phyloP scores from a whole-genome alignment of 2,797 vertebrate species.

The Podarcis siculus region DNA sequence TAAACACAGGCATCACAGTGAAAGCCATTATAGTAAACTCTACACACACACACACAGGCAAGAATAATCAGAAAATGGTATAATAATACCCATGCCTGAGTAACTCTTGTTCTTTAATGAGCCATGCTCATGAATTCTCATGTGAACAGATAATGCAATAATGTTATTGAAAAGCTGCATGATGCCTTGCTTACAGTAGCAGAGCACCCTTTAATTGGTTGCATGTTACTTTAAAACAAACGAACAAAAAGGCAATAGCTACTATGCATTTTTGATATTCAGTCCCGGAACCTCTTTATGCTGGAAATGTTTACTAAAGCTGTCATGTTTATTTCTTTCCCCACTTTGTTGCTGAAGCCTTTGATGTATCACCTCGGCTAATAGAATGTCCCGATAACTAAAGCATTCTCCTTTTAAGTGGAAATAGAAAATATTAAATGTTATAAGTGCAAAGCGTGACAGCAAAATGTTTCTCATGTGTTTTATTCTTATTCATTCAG shows the following conservation, averaged over 20 bases:
- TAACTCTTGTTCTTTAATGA: constrained; percentile 22
- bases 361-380: constrained; percentile 19
- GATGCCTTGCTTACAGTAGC: background rate
- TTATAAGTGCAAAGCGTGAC: background rate
- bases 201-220: constrained; percentile 20
- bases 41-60: background rate
- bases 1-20: background rate
- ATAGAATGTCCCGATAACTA: background rate
- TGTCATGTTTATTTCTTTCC: background rate
- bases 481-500: background rate
- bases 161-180: background rate
- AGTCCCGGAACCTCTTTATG: background rate
- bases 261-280: background rate
- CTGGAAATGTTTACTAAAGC: constrained; percentile 16
- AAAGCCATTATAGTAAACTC: background rate
- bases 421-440: constrained; percentile 18
- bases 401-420: background rate
- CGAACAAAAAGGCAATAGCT: background rate
- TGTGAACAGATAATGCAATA: background rate
- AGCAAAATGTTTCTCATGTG: background rate
- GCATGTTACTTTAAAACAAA: background rate
- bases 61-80: background rate
- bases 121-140: constrained; percentile 9
- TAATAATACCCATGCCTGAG: background rate
- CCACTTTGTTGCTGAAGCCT: constrained; percentile 8